phyloP scores from a whole-genome alignment of 92 coral and sea anemone species.

The Pocillopora grandis region DNA sequence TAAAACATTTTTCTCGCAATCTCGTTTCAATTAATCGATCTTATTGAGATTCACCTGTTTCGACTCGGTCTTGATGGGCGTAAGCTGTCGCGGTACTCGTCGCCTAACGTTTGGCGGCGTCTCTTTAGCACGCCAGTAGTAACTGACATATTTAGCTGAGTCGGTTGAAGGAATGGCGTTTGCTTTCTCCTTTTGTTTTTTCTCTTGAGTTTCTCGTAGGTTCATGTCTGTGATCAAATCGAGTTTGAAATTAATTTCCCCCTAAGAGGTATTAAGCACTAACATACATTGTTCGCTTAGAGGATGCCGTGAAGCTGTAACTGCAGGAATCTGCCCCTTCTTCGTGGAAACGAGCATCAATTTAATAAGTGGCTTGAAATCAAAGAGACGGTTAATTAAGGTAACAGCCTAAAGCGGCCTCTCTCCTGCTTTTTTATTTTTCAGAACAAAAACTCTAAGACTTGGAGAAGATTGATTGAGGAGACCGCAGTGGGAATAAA shows the following conservation, averaged over 20 bases:
- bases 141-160: background rate
- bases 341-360: too few species aligned
- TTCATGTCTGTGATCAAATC: background rate
- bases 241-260: background rate
- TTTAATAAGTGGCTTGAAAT: too few species aligned
- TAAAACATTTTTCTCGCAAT: too few species aligned
- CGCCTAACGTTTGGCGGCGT: slow-evolving; percentile 2
- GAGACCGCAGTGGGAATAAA: too few species aligned
- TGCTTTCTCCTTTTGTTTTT: background rate
- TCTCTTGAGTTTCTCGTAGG: background rate
- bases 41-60: background rate
- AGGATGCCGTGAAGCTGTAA: too few species aligned
- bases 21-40: background rate
- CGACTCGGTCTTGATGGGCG: background rate
- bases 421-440: too few species aligned
- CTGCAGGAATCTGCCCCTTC: too few species aligned
- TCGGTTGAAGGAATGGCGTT: background rate
- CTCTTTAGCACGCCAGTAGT: background rate
- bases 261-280: background rate
- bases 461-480: too few species aligned
- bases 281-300: too few species aligned
- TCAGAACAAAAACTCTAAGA: too few species aligned
- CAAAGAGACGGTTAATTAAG: too few species aligned
- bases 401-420: too few species aligned
- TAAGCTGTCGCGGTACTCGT: slow-evolving; percentile 4